Evolutionary conservation across 2,888 invertebrate species (phyloP).

Genomic region (Gonocerus acuteangulatus): DNA sequence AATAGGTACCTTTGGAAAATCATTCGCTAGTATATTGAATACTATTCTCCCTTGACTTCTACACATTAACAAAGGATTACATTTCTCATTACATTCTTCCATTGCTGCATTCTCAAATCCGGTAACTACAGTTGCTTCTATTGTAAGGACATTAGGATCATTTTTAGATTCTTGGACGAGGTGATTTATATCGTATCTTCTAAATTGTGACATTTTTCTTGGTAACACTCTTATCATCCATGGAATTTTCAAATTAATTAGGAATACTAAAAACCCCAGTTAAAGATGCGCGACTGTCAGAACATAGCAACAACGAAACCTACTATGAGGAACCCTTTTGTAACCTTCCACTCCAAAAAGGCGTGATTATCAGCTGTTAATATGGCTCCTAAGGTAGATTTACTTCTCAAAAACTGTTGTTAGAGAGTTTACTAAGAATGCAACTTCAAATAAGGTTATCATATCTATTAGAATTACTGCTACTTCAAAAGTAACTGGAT

Average conservation of each 20-base stretch:
- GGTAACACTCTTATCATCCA: background rate
- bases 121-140: constrained; percentile 37
- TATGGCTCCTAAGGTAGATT: too few relatives aligned
- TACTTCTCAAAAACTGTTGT: too few relatives aligned
- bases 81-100: constrained; percentile 38
- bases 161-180: constrained; percentile 26
- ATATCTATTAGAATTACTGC: too few relatives aligned
- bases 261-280: background rate
- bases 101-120: constrained; percentile 37
- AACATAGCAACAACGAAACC: background rate
- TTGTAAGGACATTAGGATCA: constrained; percentile 31
- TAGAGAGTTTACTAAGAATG: too few relatives aligned
- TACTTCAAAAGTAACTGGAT: too few relatives aligned
- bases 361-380: background rate
- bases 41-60: constrained; percentile 37
- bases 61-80: constrained; percentile 32
- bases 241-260: background rate
- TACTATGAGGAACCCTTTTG: background rate
- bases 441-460: too few relatives aligned
- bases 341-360: background rate
- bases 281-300: background rate
- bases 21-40: constrained; percentile 34
- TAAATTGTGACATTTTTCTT: background rate
- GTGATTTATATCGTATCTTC: background rate
- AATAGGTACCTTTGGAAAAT: constrained; percentile 33